Conservation (phyloP, 1,140 invertebrate species). For the Macrobrachium rosenbergii region DNA sequence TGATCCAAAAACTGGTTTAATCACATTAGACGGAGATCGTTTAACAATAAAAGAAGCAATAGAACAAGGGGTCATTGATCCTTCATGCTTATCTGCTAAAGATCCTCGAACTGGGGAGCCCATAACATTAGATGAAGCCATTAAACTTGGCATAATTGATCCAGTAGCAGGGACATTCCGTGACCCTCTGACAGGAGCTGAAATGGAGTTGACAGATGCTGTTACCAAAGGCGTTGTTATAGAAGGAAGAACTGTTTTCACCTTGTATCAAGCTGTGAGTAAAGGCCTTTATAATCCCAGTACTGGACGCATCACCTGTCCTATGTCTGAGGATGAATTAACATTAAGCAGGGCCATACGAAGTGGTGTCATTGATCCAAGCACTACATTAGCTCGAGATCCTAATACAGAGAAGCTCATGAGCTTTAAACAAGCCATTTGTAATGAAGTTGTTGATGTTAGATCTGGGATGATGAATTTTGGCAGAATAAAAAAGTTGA, state of each 20-base stretch:
- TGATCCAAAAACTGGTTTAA: slow-evolving; percentile 81
- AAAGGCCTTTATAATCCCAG: slow-evolving; percentile 84
- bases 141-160: slow-evolving; percentile 84
- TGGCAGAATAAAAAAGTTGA: slow-evolving; percentile 72
- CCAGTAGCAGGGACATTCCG: slow-evolving; percentile 82
- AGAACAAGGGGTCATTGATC: slow-evolving; percentile 81
- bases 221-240: slow-evolving; percentile 85
- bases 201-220: slow-evolving; percentile 84
- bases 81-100: slow-evolving; percentile 83
- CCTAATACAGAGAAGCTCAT: slow-evolving; percentile 79
- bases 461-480: slow-evolving; percentile 75
- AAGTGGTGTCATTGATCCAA: slow-evolving; percentile 84
- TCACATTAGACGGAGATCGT: slow-evolving; percentile 77
- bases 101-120: slow-evolving; percentile 84
- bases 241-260: slow-evolving; percentile 84
- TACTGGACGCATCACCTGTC: slow-evolving; percentile 80
- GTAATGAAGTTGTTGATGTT: slow-evolving; percentile 83
- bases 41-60: slow-evolving; percentile 87
- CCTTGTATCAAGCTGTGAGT: slow-evolving; percentile 86
- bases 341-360: slow-evolving; percentile 82
- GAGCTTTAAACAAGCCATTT: slow-evolving; percentile 86
- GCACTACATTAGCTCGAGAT: slow-evolving; percentile 81
- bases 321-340: slow-evolving; percentile 81
- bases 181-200: slow-evolving; percentile 81
- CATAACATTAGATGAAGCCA: slow-evolving; percentile 85